A percentile compares a stretch with the other conserved stretches of the same genome.
These are phyloP conservation scores for Myiozetetes cayanensis DNA, from an alignment of 2,113 vertebrate genomes.

Conservation along the genomic window DNA sequence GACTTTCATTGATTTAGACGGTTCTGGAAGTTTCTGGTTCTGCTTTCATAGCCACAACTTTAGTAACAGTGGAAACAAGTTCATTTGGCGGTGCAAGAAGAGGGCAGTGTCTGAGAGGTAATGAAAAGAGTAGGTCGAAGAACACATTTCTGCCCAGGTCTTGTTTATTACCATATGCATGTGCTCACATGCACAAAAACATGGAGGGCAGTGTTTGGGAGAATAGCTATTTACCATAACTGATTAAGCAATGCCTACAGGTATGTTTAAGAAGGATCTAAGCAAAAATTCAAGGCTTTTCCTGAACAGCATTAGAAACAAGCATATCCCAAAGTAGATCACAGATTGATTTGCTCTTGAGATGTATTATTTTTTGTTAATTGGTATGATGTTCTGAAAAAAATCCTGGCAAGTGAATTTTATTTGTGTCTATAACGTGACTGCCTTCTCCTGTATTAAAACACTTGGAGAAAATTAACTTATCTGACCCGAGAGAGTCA, in stretches of 20 bases:
- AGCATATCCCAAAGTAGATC: neutral
- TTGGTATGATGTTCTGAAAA: neutral
- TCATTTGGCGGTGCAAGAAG: neutral
- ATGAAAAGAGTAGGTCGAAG: neutral
- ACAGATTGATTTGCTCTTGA: neutral
- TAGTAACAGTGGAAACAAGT: neutral
- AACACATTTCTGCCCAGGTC: neutral
- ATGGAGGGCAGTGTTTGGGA: accelerated
- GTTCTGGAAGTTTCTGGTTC: neutral
- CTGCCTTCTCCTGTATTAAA: neutral
- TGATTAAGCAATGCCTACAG: neutral
- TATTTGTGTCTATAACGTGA: neutral
- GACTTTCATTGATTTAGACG: neutral
- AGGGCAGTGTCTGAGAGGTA: neutral
- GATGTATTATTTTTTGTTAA: neutral
- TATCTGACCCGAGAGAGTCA: neutral
- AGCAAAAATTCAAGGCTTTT: neutral
- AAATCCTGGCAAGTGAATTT: neutral
- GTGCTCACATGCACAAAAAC: neutral
- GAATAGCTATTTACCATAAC: neutral
- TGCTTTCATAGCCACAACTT: neutral
- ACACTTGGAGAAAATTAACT: neutral
- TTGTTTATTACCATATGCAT: neutral
- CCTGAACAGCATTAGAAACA: neutral
- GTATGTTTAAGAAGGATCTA: neutral